Base-by-base conservation (phyloP, 1,140 invertebrate genomes). In the Drosophila insularis region DNA sequence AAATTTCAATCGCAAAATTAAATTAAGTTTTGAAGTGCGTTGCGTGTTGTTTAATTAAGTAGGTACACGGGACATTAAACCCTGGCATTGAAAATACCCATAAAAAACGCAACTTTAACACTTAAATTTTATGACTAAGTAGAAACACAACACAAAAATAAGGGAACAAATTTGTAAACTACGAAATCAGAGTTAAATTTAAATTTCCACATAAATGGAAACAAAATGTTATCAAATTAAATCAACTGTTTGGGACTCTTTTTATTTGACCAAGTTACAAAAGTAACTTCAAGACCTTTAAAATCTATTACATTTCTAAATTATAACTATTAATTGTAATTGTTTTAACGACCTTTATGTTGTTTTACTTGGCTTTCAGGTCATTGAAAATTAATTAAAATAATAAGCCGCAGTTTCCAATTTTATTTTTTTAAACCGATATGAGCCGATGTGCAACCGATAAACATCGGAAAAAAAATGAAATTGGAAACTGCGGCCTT, bases 101-200 rank as follows among this genome's bases (percentile, higher is more conserved):
- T 74, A 37, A 61, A 85, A 85, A 71, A 71, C 10, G 35, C 58
- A 86, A 69, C 66, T 86, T 86, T 40, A 68, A 78, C 78, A 37
- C 46, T 62, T 58, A 61, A 61, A 31, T 56, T 67, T 67, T 67
- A 74, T 67, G 72, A 67, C 72, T 56, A 74, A 10, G 27, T n/a
- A n/a, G 14, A 43, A 43, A 35, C 32, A 11, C 8, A 11, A 3
- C 32, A 11, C 0, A 37, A 37, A 37, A 37, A 37, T 13, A 13
- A 35, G 2, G 32, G 35, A 37, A 37, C 11, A n/a, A 37, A 17
- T 46, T 6, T 46, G 14, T 46, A 50, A 27, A 50, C 17, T 21
- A 11, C 21, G 17, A 50, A 50, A 50, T 21, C 43, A 11, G 10
- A 17, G 43, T 10, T 21, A 21, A 50, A 50, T 50, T 50, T 21